Evolutionary conservation across 2,888 invertebrate species (phyloP), one percentile per base, ranked within the genome.

Genomic region (Creontiades dilutus): DNA sequence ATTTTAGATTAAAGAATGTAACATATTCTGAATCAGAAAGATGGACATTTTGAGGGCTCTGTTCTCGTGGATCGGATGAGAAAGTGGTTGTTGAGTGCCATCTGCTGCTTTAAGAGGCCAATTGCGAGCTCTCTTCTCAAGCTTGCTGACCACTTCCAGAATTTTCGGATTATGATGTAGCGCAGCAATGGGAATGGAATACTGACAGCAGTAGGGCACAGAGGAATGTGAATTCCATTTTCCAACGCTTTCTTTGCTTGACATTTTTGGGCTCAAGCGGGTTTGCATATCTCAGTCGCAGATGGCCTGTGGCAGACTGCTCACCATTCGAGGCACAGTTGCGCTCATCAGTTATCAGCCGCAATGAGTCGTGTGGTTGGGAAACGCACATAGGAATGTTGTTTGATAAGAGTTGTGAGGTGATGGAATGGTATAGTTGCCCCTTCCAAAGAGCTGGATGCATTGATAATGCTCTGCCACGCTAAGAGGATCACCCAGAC

Each of bases 141-240:
- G 85, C n/a, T n/a, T n/a, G n/a, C n/a, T n/a, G n/a, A 89, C 76
- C 27, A 68, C 52, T 75, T 48, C 55, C n/a, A 90, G 75, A 37
- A 86, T 86, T 27, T 90, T 78, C 86, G 86, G 48, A 78, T 90
- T 90, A 0, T 76, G 86, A 48, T 89, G 46, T n/a, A n/a, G n/a
- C n/a, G n/a, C n/a, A n/a, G n/a, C n/a, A n/a, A n/a, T n/a, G n/a
- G n/a, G n/a, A n/a, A n/a, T n/a, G n/a, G n/a, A n/a, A n/a, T n/a
- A n/a, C n/a, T n/a, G n/a, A n/a, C n/a, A n/a, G n/a, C n/a, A n/a
- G n/a, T n/a, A n/a, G n/a, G n/a, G n/a, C n/a, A n/a, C n/a, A n/a
- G n/a, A n/a, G n/a, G n/a, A n/a, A n/a, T n/a, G n/a, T n/a, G n/a
- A n/a, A n/a, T n/a, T n/a, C n/a, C n/a, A n/a, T n/a, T n/a, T n/a